Base-by-base conservation (phyloP, 2,797 vertebrate genomes). In the Hippoglossus hippoglossus region DNA sequence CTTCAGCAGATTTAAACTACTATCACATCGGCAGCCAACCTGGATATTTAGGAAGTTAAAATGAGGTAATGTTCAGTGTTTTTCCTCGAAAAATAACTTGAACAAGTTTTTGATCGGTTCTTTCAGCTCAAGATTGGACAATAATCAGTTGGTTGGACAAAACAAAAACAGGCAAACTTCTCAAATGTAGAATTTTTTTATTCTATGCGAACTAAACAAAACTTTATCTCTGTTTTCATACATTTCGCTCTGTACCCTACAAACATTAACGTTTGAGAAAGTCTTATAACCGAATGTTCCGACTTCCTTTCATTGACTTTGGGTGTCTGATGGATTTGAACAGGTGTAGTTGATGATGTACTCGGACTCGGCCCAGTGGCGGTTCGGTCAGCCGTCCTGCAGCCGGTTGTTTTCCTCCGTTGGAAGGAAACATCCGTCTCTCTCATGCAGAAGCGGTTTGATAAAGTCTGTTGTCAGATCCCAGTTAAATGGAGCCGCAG, bases 401-500 rank as follows among this genome's bases (percentile, higher is more conserved):
- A 15, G 16, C 10, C 9, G 28, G 75, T 80, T 83, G 36, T 69
- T 76, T 80, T 73, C 49, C 63, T 52, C 26, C 19, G 0, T 0
- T 64, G 59, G 67, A 73, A 41, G 63, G 16, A 65, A 61, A 56
- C 49, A 10, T 68, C 63, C 41, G 64, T 65, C 53, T 24, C 9
- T 18, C 59, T 52, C 21, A 25, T 6, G 60, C n/a, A 18, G 56
- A 25, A 54, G 62, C 77, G 9, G 75, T 83, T 70, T 84, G 72
- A 83, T 84, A 31, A 9, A 63, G 83, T 74, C 75, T 82, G 81
- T 52, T 67, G 83, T 85, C 79, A 70, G 71, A 75, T 67, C 28
- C 41, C 72, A 70, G 83, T 81, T 83, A 85, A 85, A 84, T 78
- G 83, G 85, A 87, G 87, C 86, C 80, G 90, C 89, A 90, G 90